These are phyloP conservation scores for Lamprologus callipterus DNA, from an alignment of 2,113 vertebrate genomes.

Conservation along the genomic window DNA sequence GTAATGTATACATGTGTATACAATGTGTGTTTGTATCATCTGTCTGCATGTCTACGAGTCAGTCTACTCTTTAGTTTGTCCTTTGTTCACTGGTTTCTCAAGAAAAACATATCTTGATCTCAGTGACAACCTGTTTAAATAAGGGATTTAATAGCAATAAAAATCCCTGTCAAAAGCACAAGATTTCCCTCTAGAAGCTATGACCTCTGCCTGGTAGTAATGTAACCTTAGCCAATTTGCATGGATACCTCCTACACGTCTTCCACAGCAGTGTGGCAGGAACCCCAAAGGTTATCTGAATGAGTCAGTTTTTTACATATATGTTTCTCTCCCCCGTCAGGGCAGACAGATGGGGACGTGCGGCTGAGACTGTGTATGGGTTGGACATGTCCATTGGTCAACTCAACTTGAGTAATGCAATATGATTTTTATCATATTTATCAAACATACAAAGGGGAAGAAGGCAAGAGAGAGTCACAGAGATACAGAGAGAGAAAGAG, in stretches of 20 bases:
- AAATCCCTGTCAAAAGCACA: neutral
- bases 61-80: neutral
- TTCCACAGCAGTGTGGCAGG: neutral
- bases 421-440: slow-evolving; percentile 12
- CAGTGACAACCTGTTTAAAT: neutral
- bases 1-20: neutral
- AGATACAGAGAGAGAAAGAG: neutral
- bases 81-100: neutral
- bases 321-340: slow-evolving; percentile 3
- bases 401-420: neutral
- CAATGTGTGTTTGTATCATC: neutral
- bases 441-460: neutral
- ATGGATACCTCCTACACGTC: neutral
- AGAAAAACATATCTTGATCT: neutral
- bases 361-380: slow-evolving; percentile 4
- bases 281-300: neutral
- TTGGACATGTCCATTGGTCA: neutral
- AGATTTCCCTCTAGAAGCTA: neutral
- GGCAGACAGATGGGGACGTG: slow-evolving; percentile 4
- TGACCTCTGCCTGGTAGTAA: neutral
- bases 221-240: neutral
- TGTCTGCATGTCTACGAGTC: neutral
- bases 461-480: neutral
- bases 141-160: neutral
- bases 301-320: slow-evolving; percentile 38